Base-by-base conservation (phyloP, 2,797 vertebrate genomes). In the Helicolenus hilgendorfi region DNA sequence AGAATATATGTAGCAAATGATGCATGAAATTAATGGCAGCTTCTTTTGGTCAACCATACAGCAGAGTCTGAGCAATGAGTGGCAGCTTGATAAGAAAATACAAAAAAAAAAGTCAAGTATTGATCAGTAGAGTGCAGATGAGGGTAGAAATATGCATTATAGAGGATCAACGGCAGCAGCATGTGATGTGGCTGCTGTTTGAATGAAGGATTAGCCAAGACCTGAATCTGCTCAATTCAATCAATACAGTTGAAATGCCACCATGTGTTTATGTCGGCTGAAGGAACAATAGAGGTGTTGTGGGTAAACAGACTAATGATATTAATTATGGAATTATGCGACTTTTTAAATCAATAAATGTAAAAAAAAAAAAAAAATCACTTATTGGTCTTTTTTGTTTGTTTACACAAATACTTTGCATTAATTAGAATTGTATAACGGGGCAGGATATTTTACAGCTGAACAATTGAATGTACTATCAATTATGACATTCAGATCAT, bases 1-100 rank as follows among this genome's bases (percentile, higher is more conserved):
- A 75, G 71, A 89, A 72, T 84, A 90, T 81, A 81, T 76, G 79
- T 65, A 53, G 49, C 79, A 88, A 79, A 38, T 75, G 91, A 94
- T 86, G 93, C 91, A 91, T 95, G 81, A 93, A 96, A 95, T 93
- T 79, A 94, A 84, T 75, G 84, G 78, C 83, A 55, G 83, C 86
- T 91, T 67, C 77, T 73, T 72, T 70, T 56, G 77, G 84, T 92
- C 83, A 78, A 75, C 20, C 27, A n/a, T 26, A 63, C 22, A 58
- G 62, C 56, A 10, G n/a, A 29, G 55, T 15, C 6, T 7, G 60
- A 41, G 26, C 45, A 15, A 41, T 33, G 24, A 73, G 45, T 49
- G 49, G 29, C 59, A 55, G 38, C 24, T 38, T 79, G 65, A 73
- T 59, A 63, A 62, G 10, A 45, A 81, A 81, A 70, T 33, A n/a